A percentile compares a stretch with the other conserved stretches of the same genome.
These are phyloP conservation scores for Heteropelma amictum DNA, from an alignment of 2,888 invertebrate species.

Conservation along the genomic window DNA sequence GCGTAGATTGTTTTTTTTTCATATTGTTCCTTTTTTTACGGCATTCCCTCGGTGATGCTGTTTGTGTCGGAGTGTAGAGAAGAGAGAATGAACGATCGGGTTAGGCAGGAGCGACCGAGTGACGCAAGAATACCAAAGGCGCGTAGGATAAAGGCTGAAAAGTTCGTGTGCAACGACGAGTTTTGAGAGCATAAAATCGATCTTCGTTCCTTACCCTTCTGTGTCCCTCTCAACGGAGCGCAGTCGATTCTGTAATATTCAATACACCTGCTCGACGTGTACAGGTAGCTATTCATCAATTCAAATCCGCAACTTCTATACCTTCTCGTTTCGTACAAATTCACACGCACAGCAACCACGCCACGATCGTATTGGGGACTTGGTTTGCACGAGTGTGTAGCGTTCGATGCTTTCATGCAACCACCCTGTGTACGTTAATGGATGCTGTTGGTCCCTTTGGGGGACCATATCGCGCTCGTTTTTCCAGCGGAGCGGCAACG, in stretches of 20 bases:
- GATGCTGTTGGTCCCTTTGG: slow-evolving; percentile 69
- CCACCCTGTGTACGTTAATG: slow-evolving; percentile 68
- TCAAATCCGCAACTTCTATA: slow-evolving; percentile 72
- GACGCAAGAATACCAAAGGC: neutral
- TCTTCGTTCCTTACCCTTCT: slow-evolving; percentile 25
- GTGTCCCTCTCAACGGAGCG: slow-evolving; percentile 26
- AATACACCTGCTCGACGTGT: slow-evolving; percentile 62
- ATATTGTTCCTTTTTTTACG: too few species aligned
- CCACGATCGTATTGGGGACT: slow-evolving; percentile 19
- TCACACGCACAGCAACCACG: slow-evolving; percentile 59
- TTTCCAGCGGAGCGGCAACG: neutral
- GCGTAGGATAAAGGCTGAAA: neutral
- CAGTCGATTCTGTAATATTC: slow-evolving; percentile 68
- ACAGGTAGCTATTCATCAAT: slow-evolving; percentile 73
- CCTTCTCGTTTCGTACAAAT: slow-evolving; percentile 70
- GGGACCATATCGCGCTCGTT: slow-evolving; percentile 51
- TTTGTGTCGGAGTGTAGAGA: neutral
- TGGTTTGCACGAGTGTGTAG: slow-evolving; percentile 8
- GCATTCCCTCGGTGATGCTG: neutral
- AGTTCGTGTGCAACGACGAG: slow-evolving; percentile 9
- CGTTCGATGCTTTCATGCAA: slow-evolving; percentile 14
- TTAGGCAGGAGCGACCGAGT: too few species aligned
- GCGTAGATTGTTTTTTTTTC: too few species aligned
- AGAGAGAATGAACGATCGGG: too few species aligned
- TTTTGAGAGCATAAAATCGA: slow-evolving; percentile 55